Percentiles rank a stretch among this genome's conserved stretches.
phyloP scores from a whole-genome alignment of 37 sponge, comb jelly and placozoan genomes.

The Halichondria panicea region DNA sequence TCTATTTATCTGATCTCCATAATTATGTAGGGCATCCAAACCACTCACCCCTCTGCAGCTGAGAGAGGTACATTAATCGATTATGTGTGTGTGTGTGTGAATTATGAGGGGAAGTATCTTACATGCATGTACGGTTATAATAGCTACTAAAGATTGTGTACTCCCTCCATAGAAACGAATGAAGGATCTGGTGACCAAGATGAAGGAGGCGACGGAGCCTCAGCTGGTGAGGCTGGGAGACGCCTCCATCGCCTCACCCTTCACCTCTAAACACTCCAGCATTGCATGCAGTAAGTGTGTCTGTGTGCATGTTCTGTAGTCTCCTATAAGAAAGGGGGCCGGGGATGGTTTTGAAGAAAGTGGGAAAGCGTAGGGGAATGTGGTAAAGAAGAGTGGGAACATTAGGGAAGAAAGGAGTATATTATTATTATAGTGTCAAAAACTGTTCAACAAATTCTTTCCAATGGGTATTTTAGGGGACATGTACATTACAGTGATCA shows the following conservation, averaged over 20 bases:
- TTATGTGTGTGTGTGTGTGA: neutral
- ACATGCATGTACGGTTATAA: neutral
- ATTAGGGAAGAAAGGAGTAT: no score
- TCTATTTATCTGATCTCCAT: no score
- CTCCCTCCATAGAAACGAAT: conserved; percentile 31
- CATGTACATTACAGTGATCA: no score
- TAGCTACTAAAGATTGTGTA: neutral
- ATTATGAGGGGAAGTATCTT: neutral
- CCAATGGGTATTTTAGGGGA: no score
- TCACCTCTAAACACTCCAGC: conserved; percentile 86
- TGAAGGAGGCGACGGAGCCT: conserved; percentile 60
- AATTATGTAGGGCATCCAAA: neutral
- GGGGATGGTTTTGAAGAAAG: no score
- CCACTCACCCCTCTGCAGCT: conserved; percentile 26
- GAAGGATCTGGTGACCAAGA: conserved; percentile 52
- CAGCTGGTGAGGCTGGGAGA: conserved; percentile 92
- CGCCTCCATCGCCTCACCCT: conserved; percentile 98
- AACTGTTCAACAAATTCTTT: no score
- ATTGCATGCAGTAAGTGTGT: conserved; percentile 75
- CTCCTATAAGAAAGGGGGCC: no score
- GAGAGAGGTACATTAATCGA: conserved; percentile 18
- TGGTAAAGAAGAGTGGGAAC: no score
- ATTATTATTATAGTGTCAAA: no score
- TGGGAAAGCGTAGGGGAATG: no score
- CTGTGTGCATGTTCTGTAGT: neutral